Conservation (phyloP, 2,888 invertebrate genomes). For the Amaurobius ferox region DNA sequence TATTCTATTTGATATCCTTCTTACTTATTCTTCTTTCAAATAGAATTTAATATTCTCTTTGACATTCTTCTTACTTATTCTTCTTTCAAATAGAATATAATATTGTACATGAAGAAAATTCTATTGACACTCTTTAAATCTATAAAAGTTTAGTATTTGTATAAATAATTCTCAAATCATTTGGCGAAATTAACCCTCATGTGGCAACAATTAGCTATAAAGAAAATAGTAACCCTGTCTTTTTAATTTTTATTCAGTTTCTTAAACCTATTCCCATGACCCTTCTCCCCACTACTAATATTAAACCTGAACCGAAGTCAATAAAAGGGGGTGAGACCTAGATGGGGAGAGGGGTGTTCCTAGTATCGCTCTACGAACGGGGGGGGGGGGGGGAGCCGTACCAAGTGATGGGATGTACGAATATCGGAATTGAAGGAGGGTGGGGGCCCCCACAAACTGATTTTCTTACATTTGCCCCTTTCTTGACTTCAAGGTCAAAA, state of each 20-base stretch:
- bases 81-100: no score
- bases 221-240: not conserved
- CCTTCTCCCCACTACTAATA: constrained; percentile 35
- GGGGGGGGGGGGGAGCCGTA: not conserved
- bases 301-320: constrained; percentile 51
- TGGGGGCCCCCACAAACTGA: not conserved
- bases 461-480: constrained; percentile 30
- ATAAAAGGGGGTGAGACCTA: constrained; percentile 24
- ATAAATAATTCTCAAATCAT: not conserved
- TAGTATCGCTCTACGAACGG: not conserved
- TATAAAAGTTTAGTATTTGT: no score
- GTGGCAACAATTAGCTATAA: not conserved
- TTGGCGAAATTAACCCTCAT: constrained; percentile 2
- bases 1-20: no score
- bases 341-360: not conserved
- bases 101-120: no score
- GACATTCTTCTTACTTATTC: no score
- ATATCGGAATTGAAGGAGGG: constrained; percentile 12
- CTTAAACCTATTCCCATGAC: constrained; percentile 34
- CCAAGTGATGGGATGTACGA: constrained; percentile 21
- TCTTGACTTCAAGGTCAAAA: constrained; percentile 38
- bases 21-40: no score
- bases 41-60: no score
- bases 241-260: constrained; percentile 2
- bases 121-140: no score